phyloP scores from a whole-genome alignment of 2,797 vertebrate species.

The Myiothlypis coronata region DNA sequence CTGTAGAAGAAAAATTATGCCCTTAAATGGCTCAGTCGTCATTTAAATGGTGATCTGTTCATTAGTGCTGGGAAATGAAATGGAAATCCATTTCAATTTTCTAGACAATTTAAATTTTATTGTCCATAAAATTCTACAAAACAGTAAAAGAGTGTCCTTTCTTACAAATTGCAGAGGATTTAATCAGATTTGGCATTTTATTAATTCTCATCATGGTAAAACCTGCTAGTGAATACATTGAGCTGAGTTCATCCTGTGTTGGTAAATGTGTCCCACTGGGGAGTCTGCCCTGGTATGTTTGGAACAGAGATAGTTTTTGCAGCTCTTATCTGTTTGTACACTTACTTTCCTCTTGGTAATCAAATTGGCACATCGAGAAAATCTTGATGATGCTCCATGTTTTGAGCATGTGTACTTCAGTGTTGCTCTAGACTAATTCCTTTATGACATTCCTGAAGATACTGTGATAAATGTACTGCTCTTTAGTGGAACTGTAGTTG shows the following conservation, averaged over 20 bases:
- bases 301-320: background rate
- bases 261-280: background rate
- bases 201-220: background rate
- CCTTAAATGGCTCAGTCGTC: constrained; percentile 36
- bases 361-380: background rate
- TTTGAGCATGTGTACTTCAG: background rate
- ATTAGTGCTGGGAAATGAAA: constrained; percentile 68
- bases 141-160: constrained; percentile 8
- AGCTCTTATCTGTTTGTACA: background rate
- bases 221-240: background rate
- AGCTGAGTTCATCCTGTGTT: background rate
- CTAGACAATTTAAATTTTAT: constrained; percentile 64
- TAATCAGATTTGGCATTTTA: constrained; percentile 22
- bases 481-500: background rate
- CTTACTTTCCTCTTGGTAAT: background rate
- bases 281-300: background rate
- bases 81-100: constrained; percentile 69
- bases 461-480: background rate
- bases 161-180: constrained; percentile 18
- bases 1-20: constrained; percentile 53
- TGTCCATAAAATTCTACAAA: constrained; percentile 58
- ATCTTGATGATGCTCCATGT: background rate
- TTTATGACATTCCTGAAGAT: background rate
- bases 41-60: constrained; percentile 66
- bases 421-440: background rate